A percentile compares a stretch with the other conserved stretches of the same genome.
These are phyloP conservation scores for Sisyra terminalis DNA, from an alignment of 2,888 invertebrate genomes.

Conservation along the genomic window DNA sequence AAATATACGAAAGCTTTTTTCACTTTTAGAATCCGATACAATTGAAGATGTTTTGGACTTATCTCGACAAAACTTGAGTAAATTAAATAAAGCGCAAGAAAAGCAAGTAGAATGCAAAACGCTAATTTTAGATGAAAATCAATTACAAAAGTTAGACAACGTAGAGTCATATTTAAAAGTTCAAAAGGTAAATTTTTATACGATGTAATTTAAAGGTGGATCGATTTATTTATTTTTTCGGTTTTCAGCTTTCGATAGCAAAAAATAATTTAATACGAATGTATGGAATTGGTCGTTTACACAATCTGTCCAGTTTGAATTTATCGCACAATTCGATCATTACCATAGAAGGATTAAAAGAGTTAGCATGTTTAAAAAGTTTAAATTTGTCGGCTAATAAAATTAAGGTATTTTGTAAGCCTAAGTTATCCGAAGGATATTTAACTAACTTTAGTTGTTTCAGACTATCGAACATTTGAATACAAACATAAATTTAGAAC, in stretches of 20 bases:
- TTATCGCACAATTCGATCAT: conserved; percentile 77
- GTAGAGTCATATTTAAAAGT: conserved; percentile 66
- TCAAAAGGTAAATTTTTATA: conserved; percentile 40
- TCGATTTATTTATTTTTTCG: conserved; percentile 10
- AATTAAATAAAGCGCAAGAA: conserved; percentile 55
- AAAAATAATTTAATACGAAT: conserved; percentile 76
- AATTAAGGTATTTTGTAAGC: conserved; percentile 76
- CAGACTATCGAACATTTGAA: conserved; percentile 77
- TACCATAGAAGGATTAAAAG: conserved; percentile 79
- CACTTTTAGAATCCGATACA: conserved; percentile 15
- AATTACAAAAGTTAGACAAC: conserved; percentile 72
- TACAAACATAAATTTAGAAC: conserved; percentile 62
- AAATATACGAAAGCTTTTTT: background rate
- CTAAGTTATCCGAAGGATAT: no score
- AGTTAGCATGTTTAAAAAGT: conserved; percentile 61
- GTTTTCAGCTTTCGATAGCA: conserved; percentile 61
- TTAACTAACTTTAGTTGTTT: conserved; percentile 17
- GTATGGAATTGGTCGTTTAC: conserved; percentile 70
- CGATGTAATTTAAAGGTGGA: conserved; percentile 1
- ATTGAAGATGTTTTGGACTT: conserved; percentile 47
- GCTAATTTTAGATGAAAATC: conserved; percentile 72
- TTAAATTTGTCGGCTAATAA: conserved; percentile 78
- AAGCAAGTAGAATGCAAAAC: conserved; percentile 52
- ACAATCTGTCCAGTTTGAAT: conserved; percentile 63
- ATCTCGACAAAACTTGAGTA: conserved; percentile 63